phyloP scores from a whole-genome alignment of 2,113 vertebrate genomes.

The Chunga burmeisteri region DNA sequence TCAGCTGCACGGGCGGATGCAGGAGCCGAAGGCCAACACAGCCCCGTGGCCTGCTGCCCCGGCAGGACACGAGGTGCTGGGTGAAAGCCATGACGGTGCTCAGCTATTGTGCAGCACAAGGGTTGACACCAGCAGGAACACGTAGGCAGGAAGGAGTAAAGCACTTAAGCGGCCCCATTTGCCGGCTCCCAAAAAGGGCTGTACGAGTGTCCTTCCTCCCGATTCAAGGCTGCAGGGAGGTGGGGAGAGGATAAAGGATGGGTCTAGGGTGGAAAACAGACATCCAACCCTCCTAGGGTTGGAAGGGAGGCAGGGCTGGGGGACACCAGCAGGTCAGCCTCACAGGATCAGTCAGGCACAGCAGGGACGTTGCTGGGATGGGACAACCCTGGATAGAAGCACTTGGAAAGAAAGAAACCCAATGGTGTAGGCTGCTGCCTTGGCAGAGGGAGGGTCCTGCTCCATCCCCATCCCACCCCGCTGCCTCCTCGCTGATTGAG shows the following conservation, averaged over 20 bases:
- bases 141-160: slow-evolving; percentile 27
- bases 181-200: neutral
- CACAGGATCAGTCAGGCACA: neutral
- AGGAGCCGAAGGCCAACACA: neutral
- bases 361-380: neutral
- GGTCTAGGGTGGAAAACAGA: neutral
- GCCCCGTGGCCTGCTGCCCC: accelerated
- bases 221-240: neutral
- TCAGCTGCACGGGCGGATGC: neutral
- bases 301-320: neutral
- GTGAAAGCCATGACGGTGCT: accelerated
- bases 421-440: neutral
- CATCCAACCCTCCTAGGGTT: neutral
- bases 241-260: neutral
- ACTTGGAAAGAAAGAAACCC: neutral
- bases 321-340: neutral
- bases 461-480: neutral
- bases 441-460: neutral
- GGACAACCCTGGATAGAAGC: neutral
- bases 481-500: neutral
- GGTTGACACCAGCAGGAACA: neutral
- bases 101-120: neutral
- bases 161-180: neutral
- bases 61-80: neutral
- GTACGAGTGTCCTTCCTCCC: accelerated